Base-by-base conservation (phyloP, 2,888 invertebrate genomes). In the Drosophila vallismaia region DNA sequence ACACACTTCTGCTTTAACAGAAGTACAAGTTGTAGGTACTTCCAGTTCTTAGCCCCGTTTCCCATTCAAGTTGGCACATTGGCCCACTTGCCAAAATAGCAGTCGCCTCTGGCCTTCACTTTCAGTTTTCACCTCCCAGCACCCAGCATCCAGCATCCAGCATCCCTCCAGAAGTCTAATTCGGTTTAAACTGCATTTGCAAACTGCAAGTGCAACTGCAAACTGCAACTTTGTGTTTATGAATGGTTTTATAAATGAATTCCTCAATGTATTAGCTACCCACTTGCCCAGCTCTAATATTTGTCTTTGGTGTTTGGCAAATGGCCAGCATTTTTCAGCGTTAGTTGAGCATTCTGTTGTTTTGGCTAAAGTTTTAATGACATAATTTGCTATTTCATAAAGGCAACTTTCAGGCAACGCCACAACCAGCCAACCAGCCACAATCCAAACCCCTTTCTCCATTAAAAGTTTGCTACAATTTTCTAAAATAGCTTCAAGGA, bases 341-440 rank as follows among this genome's bases (percentile, higher is more conserved):
- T 60, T 48, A 40, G 56, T 9, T 8, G 0, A 55, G 56, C 48
- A 48, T 62, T 48, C 19, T 51, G 49, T 46, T 46, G 33, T 56
- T 36, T 26, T 52, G 28, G 51, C 40, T 42, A 56, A 68, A 64
- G 56, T 68, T 68, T 68, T 64, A 68, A 68, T 56, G 64, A 64
- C 64, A 63, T 67, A 63, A 67, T 67, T 67, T 63, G 67, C 46
- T 50, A 51, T 29, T 63, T 50, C 54, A 46, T 28, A 38, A 8
- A 40, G n/a, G 42, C 24, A 24, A 31, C 45, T 40, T 38, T n/a
- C 14, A 9, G 14, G 14, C 4, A 9, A 12, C 14, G n/a, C 48
- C 8, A n/a, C 36, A 6, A 36, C 36, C 31, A 31, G 8, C 28
- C 28, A 6, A 28, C 36, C 9, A 10, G 2, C 4, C 33, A 9